Percentiles rank a stretch among this genome's conserved stretches.
phyloP scores from a whole-genome alignment of 2,888 invertebrate genomes.

The Cheilosia variabilis region DNA sequence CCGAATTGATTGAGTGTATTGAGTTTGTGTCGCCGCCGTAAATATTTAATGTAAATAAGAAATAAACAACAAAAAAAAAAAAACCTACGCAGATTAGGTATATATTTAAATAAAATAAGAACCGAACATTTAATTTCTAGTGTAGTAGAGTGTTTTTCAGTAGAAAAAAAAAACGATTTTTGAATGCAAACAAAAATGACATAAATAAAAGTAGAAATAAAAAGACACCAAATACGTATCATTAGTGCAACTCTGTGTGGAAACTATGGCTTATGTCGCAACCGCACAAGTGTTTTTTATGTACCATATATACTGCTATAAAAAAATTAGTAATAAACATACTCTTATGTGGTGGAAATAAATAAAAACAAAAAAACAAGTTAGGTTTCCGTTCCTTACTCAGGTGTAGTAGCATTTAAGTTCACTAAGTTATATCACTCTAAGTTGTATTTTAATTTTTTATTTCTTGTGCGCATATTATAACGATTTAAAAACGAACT shows the following conservation, averaged over 20 bases:
- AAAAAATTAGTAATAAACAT: constrained; percentile 18
- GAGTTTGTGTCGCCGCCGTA: constrained; percentile 51
- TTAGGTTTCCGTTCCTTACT: constrained; percentile 75
- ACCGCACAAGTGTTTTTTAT: constrained; percentile 42
- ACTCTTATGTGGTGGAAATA: constrained; percentile 41
- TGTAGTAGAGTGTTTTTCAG: constrained; percentile 52
- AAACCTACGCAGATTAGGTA: constrained; percentile 16
- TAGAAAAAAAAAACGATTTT: neutral
- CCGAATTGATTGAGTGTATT: constrained; percentile 52
- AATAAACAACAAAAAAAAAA: constrained; percentile 1
- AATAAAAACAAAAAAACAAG: constrained; percentile 22
- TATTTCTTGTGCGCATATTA: constrained; percentile 36
- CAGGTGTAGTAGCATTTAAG: constrained; percentile 69
- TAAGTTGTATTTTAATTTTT: constrained; percentile 33
- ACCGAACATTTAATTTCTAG: constrained; percentile 34
- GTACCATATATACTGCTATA: constrained; percentile 59
- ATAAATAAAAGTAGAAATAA: constrained; percentile 15
- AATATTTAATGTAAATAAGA: constrained; percentile 58
- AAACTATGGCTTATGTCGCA: constrained; percentile 4
- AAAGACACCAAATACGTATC: constrained; percentile 72
- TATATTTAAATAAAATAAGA: constrained; percentile 25
- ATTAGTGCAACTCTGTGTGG: constrained; percentile 50
- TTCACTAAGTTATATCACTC: constrained; percentile 59
- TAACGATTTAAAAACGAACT: constrained; percentile 39
- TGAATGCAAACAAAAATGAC: constrained; percentile 2